A percentile compares a stretch with the other conserved stretches of the same genome.
These are phyloP conservation scores for Drosophila prosaltans DNA, from an alignment of 1,140 invertebrate species.

Conservation along the genomic window DNA sequence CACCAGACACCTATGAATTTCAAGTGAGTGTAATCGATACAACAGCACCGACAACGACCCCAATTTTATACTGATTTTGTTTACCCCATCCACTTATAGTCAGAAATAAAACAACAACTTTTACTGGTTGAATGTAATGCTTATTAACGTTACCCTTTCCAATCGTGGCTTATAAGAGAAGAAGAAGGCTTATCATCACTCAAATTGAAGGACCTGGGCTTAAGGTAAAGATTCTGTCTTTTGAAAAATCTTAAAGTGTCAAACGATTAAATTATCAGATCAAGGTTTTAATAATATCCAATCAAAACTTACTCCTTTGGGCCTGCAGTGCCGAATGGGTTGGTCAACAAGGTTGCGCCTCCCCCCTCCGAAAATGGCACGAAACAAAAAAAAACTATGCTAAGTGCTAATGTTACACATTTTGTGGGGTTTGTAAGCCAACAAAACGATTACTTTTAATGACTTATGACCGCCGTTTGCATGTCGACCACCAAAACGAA, in stretches of 20 bases:
- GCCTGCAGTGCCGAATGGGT: constrained; percentile 4
- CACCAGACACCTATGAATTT: constrained; percentile 18
- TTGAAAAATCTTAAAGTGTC: neutral
- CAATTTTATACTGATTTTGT: constrained; percentile 26
- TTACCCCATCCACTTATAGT: neutral
- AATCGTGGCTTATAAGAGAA: no score
- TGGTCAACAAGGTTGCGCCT: constrained; percentile 70
- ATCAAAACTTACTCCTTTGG: neutral
- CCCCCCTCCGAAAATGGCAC: constrained; percentile 17
- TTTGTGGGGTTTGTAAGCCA: constrained; percentile 73
- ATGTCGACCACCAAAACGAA: constrained; percentile 42
- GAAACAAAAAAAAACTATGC: constrained; percentile 33
- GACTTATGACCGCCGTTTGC: constrained; percentile 77
- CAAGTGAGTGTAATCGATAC: constrained; percentile 50
- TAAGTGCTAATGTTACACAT: constrained; percentile 74
- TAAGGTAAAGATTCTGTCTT: neutral
- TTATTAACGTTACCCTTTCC: neutral
- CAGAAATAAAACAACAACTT: neutral
- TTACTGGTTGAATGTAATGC: neutral
- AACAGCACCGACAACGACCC: constrained; percentile 35
- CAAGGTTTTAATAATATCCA: neutral
- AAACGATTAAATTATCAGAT: neutral
- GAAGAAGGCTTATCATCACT: no score
- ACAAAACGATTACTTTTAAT: constrained; percentile 81
- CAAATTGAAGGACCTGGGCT: neutral